Evolutionary conservation across 1,140 invertebrate species (phyloP).

Genomic region (Anoplolepis gracilipes): DNA sequence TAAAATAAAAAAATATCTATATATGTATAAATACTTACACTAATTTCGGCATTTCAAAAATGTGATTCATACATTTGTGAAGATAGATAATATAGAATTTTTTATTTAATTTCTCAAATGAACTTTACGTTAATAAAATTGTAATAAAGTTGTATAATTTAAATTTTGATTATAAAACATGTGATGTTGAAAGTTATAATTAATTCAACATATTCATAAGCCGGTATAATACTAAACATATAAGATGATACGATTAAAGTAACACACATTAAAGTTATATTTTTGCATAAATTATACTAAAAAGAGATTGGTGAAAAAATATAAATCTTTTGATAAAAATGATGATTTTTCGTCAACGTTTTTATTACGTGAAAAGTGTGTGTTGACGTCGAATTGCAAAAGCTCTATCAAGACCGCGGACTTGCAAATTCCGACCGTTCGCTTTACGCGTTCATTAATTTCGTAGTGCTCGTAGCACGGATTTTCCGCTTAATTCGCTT

Average conservation of each 20-base stretch:
- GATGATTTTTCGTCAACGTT: neutral
- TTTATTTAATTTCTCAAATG: too few relatives aligned
- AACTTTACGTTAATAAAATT: too few relatives aligned
- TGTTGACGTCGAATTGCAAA: conserved; percentile 27
- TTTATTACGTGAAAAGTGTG: neutral
- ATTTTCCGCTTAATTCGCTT: conserved; percentile 52
- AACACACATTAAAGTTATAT: neutral
- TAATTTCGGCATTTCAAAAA: too few relatives aligned
- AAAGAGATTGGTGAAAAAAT: neutral
- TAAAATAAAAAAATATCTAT: too few relatives aligned
- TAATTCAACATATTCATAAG: neutral
- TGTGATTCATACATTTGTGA: too few relatives aligned
- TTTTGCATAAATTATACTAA: neutral
- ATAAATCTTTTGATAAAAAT: neutral
- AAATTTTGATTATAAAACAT: too few relatives aligned
- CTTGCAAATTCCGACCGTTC: conserved; percentile 34
- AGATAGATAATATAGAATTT: too few relatives aligned
- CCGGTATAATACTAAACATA: neutral
- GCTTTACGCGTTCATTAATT: conserved; percentile 47
- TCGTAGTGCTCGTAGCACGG: neutral
- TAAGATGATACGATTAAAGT: too few relatives aligned
- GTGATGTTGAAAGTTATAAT: too few relatives aligned
- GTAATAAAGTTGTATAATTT: too few relatives aligned
- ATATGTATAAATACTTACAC: too few relatives aligned
- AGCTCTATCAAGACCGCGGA: conserved; percentile 41